Conservation (phyloP, 2,113 vertebrate genomes). For the Neogobius melanostomus region DNA sequence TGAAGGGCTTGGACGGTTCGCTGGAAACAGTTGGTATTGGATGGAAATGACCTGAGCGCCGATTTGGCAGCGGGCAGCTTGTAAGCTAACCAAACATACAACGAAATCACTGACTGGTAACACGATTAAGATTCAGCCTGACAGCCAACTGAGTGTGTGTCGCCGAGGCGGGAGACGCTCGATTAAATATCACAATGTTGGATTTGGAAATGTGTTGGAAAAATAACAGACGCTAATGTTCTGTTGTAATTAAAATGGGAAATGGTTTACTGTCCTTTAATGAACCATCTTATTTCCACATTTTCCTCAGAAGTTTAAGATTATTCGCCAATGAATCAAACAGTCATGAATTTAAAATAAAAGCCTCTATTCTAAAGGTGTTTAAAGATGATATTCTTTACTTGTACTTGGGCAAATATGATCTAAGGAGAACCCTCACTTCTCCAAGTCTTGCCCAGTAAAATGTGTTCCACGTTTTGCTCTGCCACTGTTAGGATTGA, state of each 20-base stretch:
- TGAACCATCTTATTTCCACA: too few relatives aligned
- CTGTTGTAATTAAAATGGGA: not conserved
- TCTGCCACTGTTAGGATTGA: too few relatives aligned
- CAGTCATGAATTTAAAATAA: too few relatives aligned
- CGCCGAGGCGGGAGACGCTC: not conserved
- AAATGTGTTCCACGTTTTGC: too few relatives aligned
- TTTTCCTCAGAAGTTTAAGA: too few relatives aligned
- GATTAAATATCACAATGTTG: not conserved
- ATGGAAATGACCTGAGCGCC: conserved; percentile 47
- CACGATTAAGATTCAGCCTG: conserved; percentile 7
- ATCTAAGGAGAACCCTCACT: too few relatives aligned
- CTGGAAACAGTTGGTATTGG: conserved; percentile 25
- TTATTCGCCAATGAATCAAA: too few relatives aligned
- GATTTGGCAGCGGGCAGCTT: conserved; percentile 45
- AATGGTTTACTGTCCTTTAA: too few relatives aligned
- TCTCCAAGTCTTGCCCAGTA: too few relatives aligned
- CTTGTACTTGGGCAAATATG: too few relatives aligned
- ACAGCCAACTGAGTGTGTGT: conserved; percentile 39
- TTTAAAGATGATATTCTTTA: too few relatives aligned
- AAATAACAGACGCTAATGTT: not conserved
- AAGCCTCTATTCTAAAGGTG: too few relatives aligned
- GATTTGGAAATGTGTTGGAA: not conserved
- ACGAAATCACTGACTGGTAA: conserved; percentile 28
- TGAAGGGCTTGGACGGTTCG: not conserved
- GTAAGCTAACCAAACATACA: conserved; percentile 23